Base-by-base conservation (phyloP, 2,113 vertebrate genomes). In the Tragelaphus strepsiceros region DNA sequence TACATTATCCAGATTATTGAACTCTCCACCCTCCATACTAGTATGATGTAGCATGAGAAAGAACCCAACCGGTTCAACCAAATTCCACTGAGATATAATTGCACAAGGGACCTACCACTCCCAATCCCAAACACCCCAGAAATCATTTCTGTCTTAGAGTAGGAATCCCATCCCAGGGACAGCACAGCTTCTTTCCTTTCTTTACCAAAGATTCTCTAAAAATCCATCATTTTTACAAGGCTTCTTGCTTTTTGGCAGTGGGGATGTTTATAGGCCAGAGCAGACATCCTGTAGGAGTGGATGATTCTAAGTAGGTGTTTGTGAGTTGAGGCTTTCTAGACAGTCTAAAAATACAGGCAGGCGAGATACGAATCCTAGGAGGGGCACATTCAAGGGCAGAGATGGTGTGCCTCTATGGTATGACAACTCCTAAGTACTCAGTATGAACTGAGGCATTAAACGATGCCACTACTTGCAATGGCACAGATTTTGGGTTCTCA, bases 261-360 rank as follows among this genome's bases (percentile, higher is more conserved):
- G 26, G 12, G 30, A 35, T 83, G 32, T 90, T 87, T 46, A 88
- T 35, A 17, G 26, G 32, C 43, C 28, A 43, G 71, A 95, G 35
- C 39, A 93, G 80, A 95, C 16, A 43, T 93, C 56, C 21, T 86
- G 21, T 21, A 88, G 84, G 77, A 83, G 54, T 81, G 39, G 30
- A 59, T 93, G 61, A 92, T 62, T 95, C 71, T 87, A 90, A 93
- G 61, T 67, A 22, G 61, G 46, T 54, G 54, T 67, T 92, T 91
- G 15, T 93, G 91, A 97, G 46, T 64, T 86, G 14, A 62, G 51
- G 30, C 61, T 94, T 96, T 89, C 61, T 96, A 86, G 62, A 86
- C 46, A 83, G 51, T 54, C 78, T 82, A 77, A 95, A 93, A 62
- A 58, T 95, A n/a, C 21, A 95, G 82, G 19, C 62, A 90, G 59